Base-by-base conservation (phyloP, 2,113 vertebrate genomes). In the Martes martes region DNA sequence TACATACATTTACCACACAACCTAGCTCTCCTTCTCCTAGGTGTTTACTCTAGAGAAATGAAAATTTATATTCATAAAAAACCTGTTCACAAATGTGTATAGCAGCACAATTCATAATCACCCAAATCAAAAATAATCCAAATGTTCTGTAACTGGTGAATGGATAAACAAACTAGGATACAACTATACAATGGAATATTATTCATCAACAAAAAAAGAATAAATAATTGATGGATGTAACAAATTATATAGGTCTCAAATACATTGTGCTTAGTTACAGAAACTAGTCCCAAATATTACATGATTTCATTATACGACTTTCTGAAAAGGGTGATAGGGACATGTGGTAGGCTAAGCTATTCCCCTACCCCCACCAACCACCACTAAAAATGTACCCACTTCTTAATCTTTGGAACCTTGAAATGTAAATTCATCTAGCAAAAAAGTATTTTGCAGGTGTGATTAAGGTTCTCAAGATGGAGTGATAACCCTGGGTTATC, bases 191-290 rank as follows among this genome's bases (percentile, higher is more conserved):
- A 61, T 50, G 65, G 45, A 89, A 73, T 61, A 39, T 28, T 24
- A 80, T 31, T 52, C 24, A 52, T 42, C 47, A 89, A 61, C 31
- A 82, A 71, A 63, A 63, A 73, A 52, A 26, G 14, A 73, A 85
- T 26, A 33, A 59, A 63, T 63, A 31, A 55, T 42, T 13, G 52
- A 95, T 59, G n/a, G 28, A 73, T 71, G 26, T 16, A 61, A 61
- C n/a, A n/a, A 63, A 45, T 87, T 92, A 69, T 21, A n/a, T n/a
- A 23, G 28, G 50, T 52, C n/a, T 81, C 83, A 92, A 63, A 87
- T n/a, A 28, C 63, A 11, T n/a, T 52, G 21, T 42, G 89, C 74
- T n/a, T 26, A 23, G 31, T 47, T 18, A 31, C 3, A 81, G 31
- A 94, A 59, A 24, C 11, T 19, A 26, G 67, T 26, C 74, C 71